Evolutionary conservation across 2,888 invertebrate genomes (phyloP), one percentile per base, ranked within the genome.

Genomic region (Eupithecia subfuscata): DNA sequence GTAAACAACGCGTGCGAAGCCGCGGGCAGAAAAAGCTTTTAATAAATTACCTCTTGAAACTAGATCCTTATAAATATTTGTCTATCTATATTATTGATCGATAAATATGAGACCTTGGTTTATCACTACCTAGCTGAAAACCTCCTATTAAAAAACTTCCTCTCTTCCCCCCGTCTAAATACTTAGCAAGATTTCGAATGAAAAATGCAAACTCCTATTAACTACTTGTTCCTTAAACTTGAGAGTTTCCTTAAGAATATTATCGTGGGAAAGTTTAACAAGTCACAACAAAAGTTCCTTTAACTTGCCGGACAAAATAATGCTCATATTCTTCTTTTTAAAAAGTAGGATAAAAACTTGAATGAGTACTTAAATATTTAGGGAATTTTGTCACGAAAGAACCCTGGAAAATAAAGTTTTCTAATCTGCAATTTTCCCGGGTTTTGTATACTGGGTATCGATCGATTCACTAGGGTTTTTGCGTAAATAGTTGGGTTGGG

Each of bases 191-290:
- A 81, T 81, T 78, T 81, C 76, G 70, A 82, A 82, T 80, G 76
- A 82, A 84, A 84, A 86, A 84, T 83, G 79, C 80, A 83, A 80
- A 82, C 79, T 83, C 78, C 70, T 77, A 79, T 76, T 81, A 81
- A 82, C 82, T 81, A 80, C 82, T 81, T 82, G 76, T 81, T 76
- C 81, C 78, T 80, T 77, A 79, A 82, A 81, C 81, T 79, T 74
- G 76, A 71, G 78, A 85, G 83, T 84, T 86, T 81, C 78, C 75
- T 74, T 76, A 83, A 81, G 82, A 82, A 83, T 84, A 83, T 85
- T 84, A 81, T 83, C 82, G 76, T 78, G 80, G 78, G 65, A 79
- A 84, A 82, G 79, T 83, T 84, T 64, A 80, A 75, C 69, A 79
- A 82, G 82, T 81, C 79, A 80, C 80, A 82, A 79, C 76, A 80